Percentiles rank a stretch among this genome's conserved stretches.
Conservation (phyloP, 1,140 invertebrate species). For the Gerris buenoi region DNA sequence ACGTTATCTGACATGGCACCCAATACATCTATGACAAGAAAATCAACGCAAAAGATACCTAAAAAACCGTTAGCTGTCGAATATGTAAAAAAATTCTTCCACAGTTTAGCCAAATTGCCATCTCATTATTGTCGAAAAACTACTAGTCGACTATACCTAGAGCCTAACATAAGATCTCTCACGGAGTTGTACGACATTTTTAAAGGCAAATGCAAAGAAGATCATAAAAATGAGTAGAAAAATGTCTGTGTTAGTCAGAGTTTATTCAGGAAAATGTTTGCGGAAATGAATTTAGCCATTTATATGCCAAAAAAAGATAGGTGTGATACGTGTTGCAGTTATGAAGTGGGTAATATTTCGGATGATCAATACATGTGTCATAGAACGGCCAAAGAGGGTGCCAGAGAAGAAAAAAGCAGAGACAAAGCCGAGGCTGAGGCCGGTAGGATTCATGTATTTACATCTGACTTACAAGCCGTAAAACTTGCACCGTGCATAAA, state of each 20-base stretch:
- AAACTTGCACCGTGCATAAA: background rate
- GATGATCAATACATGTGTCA: background rate
- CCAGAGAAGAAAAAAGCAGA: background rate
- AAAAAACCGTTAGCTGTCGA: background rate
- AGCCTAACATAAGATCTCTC: background rate
- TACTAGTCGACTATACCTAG: background rate
- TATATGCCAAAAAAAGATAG: background rate
- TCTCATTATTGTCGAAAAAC: background rate
- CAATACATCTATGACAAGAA: background rate
- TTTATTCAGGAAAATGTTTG: background rate
- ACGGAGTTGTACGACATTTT: background rate
- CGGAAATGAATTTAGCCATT: background rate
- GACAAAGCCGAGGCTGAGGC: background rate
- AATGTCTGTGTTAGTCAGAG: background rate
- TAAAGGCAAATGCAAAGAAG: background rate
- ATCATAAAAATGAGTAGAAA: background rate
- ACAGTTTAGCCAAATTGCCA: background rate
- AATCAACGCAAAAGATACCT: background rate
- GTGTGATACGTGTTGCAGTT: background rate
- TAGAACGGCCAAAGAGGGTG: background rate
- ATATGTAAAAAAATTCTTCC: background rate
- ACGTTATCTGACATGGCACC: background rate
- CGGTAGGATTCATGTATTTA: background rate
- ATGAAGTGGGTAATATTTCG: background rate
- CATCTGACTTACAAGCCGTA: background rate